Evolutionary conservation across 2,113 vertebrate species (phyloP).

Genomic region (Bombycilla garrulus): DNA sequence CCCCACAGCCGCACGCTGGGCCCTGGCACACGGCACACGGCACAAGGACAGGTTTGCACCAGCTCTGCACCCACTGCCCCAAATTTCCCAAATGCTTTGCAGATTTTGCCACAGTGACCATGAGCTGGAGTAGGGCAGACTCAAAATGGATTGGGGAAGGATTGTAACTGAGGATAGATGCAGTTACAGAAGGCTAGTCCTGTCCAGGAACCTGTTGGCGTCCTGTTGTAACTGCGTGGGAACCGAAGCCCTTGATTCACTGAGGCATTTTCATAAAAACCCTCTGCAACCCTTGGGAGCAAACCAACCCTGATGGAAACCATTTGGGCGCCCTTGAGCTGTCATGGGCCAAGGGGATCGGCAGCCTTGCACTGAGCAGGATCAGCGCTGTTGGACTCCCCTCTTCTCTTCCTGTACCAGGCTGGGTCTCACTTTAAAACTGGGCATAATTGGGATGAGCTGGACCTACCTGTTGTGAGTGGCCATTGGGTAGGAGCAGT

Average conservation of each 20-base stretch:
- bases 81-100: accelerated
- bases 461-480: neutral
- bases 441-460: too few relatives aligned
- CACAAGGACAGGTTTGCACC: neutral
- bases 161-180: accelerated
- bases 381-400: too few relatives aligned
- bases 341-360: too few relatives aligned
- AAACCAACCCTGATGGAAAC: accelerated
- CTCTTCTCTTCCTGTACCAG: neutral
- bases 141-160: accelerated
- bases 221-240: neutral
- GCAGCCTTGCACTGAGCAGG: neutral
- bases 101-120: accelerated
- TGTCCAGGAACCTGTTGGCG: accelerated
- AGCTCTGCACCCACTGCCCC: accelerated
- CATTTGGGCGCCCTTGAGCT: accelerated
- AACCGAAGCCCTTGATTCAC: too few relatives aligned
- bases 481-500: neutral
- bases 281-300: accelerated
- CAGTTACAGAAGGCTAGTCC: too few relatives aligned
- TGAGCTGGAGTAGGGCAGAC: accelerated
- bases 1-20: too few relatives aligned
- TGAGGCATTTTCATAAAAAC: neutral
- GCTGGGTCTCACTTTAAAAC: accelerated
- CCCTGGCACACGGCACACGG: too few relatives aligned